Evolutionary conservation across 2,113 vertebrate genomes (phyloP).

Genomic region (Sigmodon hispidus): DNA sequence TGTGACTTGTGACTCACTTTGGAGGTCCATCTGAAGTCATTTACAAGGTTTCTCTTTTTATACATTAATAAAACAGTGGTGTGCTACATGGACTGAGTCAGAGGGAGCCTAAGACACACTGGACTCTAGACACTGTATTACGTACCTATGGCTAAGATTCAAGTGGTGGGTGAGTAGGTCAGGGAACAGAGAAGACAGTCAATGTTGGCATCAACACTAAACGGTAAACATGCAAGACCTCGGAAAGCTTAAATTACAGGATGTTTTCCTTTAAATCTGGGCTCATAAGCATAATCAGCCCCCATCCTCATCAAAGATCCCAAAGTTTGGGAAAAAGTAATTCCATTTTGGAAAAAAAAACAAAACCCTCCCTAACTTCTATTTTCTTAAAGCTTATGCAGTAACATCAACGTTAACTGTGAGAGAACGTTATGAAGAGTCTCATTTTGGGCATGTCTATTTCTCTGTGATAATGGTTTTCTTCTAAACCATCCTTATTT

Average conservation of each 20-base stretch:
- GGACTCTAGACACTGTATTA: conserved; percentile 50
- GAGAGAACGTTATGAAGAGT: conserved; percentile 34
- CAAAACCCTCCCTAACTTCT: conserved; percentile 57
- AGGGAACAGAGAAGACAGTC: conserved; percentile 74
- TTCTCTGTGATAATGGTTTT: conserved; percentile 49
- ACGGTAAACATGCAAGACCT: conserved; percentile 74
- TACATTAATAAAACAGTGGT: conserved; percentile 75
- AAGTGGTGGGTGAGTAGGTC: conserved; percentile 63
- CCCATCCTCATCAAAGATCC: conserved; percentile 50
- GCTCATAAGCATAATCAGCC: conserved; percentile 74
- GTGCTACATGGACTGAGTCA: conserved; percentile 67
- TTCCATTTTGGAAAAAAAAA: conserved; percentile 68
- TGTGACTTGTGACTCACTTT: conserved; percentile 74
- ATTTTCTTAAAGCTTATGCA: conserved; percentile 72
- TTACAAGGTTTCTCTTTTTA: conserved; percentile 61
- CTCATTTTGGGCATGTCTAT: conserved; percentile 12
- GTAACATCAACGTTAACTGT: background rate
- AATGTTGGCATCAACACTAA: conserved; percentile 73
- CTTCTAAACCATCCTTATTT: conserved; percentile 52
- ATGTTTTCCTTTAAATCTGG: conserved; percentile 66
- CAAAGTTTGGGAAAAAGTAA: conserved; percentile 68
- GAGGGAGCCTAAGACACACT: conserved; percentile 76
- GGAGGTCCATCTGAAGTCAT: conserved; percentile 76
- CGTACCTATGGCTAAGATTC: conserved; percentile 78
- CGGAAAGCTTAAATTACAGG: conserved; percentile 73